Conservation (phyloP, 2,113 vertebrate species). For the Cnemophilus loriae region DNA sequence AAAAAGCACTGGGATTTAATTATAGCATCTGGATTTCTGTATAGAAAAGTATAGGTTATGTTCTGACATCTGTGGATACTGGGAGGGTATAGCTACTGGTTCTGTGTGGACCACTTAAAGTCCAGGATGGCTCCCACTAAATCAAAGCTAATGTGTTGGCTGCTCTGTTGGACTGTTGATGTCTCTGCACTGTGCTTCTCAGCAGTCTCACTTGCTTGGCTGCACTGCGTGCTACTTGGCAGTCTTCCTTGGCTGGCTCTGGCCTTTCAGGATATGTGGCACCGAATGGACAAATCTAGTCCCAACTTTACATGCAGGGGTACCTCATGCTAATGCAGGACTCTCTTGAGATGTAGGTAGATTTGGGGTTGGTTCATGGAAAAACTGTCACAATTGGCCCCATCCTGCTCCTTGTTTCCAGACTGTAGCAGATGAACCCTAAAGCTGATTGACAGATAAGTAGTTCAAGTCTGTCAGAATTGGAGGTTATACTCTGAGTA, state of each 20-base stretch:
- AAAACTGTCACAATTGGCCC: background rate
- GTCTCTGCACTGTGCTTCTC: background rate
- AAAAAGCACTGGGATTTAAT: background rate
- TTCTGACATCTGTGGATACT: background rate
- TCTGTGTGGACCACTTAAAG: background rate
- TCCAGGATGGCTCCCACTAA: background rate
- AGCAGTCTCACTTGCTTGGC: background rate
- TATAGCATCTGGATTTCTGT: background rate
- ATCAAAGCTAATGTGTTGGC: background rate
- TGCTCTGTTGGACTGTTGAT: background rate
- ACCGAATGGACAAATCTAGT: background rate
- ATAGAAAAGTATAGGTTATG: background rate
- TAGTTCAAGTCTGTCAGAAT: background rate
- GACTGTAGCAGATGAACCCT: background rate
- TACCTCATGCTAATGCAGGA: rapidly evolving
- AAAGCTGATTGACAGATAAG: background rate
- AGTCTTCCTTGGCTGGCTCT: background rate
- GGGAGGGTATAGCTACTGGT: background rate
- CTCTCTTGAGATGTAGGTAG: background rate
- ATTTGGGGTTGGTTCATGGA: background rate
- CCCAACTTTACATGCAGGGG: rapidly evolving
- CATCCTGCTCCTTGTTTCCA: background rate
- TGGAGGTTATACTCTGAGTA: background rate
- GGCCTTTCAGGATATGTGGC: background rate
- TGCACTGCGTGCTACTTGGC: background rate